Evolutionary conservation across 2,797 vertebrate species (phyloP), one percentile per base, ranked within the genome.

Genomic region (Ptychobarbus kaznakovi): DNA sequence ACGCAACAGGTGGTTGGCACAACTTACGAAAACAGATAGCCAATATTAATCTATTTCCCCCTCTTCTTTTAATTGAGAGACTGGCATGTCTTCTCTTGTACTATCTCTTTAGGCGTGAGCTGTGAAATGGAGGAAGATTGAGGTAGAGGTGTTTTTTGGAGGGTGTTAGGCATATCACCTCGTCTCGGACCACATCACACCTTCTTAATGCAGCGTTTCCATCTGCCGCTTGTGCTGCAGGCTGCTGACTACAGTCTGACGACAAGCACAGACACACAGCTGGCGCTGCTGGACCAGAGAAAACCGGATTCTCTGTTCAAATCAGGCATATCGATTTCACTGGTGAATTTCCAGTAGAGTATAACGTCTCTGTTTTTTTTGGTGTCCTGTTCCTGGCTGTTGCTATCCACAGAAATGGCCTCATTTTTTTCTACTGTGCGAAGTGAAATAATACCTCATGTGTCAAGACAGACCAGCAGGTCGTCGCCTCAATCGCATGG

Each of bases 21-120:
- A 85, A 88, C 87, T 87, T 81, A 72, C 28, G 82, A 86, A 89
- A 90, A 86, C 87, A 82, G 84, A 88, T 87, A 79, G 86, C 83
- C 87, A 87, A 90, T 89, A 88, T 86, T 75, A 69, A 86, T 83
- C 88, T 44, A 76, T 83, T 89, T 70, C 66, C 75, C 44, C 8
- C 44, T 85, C 68, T 51, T 83, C 70, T 70, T 56, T 72, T 76
- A 88, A 89, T 72, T 20, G 18, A 81, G 72, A 35, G 61, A 81
- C 80, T 74, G 87, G 58, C 44, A 35, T 87, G 90, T 88, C 88
- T 89, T 83, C 79, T 86, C 83, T 84, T 79, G 82, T 85, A 70
- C 74, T 81, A 87, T 86, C 84, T 80, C 80, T 85, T 78, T 77
- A 44, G 84, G 87, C 25, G n/a, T 88, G 82, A 88, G 84, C 86